These are phyloP conservation scores for Sarcophaga variegata DNA, from an alignment of 2,888 invertebrate species.

Conservation along the genomic window DNA sequence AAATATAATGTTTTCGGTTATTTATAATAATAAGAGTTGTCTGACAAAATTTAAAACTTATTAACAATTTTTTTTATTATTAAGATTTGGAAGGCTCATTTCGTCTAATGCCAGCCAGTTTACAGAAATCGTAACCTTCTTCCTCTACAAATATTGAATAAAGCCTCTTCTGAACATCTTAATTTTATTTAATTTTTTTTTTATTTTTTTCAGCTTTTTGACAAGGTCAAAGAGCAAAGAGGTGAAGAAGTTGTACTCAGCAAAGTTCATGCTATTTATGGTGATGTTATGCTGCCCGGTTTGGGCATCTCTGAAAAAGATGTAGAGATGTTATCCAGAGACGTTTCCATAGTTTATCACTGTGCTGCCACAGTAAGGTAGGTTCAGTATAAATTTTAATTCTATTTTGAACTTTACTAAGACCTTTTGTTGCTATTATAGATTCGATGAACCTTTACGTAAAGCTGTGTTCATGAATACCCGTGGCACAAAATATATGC, in stretches of 20 bases:
- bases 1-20: too few relatives aligned
- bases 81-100: too few relatives aligned
- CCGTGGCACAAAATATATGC: slow-evolving; percentile 92
- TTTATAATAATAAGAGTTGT: too few relatives aligned
- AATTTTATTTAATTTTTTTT: neutral
- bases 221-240: slow-evolving; percentile 85
- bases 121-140: too few relatives aligned
- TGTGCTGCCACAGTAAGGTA: slow-evolving; percentile 87
- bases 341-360: slow-evolving; percentile 94
- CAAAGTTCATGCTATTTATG: slow-evolving; percentile 88
- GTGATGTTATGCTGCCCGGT: slow-evolving; percentile 87
- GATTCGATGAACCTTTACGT: slow-evolving; percentile 95
- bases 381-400: slow-evolving; percentile 29
- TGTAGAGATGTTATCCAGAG: slow-evolving; percentile 85
- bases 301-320: slow-evolving; percentile 87
- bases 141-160: too few relatives aligned
- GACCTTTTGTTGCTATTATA: slow-evolving; percentile 70
- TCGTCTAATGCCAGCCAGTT: too few relatives aligned
- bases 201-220: slow-evolving; percentile 86
- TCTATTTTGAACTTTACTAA: too few relatives aligned
- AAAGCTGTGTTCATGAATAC: slow-evolving; percentile 96
- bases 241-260: slow-evolving; percentile 85
- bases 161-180: too few relatives aligned
- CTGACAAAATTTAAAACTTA: too few relatives aligned
- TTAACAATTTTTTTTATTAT: too few relatives aligned